Evolutionary conservation across 2,797 vertebrate genomes (phyloP).

Genomic region (Triplophysa bombifrons): DNA sequence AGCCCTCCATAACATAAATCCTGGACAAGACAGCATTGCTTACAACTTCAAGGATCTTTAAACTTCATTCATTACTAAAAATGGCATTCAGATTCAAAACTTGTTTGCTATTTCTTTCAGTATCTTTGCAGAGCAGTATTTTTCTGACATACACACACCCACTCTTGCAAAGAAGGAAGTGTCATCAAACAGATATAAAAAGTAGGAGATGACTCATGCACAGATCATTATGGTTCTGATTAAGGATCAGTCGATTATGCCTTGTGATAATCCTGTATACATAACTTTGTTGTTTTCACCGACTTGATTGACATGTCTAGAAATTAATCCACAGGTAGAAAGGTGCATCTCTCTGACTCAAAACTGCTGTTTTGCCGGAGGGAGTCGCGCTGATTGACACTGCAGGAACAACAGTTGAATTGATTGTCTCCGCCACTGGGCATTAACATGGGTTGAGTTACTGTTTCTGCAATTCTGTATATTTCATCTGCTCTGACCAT

Average conservation of each 20-base stretch:
- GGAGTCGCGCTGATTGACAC: constrained; percentile 66
- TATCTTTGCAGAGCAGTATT: neutral
- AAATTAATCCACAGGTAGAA: constrained; percentile 42
- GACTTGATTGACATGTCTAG: constrained; percentile 53
- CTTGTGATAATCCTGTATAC: constrained; percentile 1
- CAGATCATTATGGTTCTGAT: constrained; percentile 19
- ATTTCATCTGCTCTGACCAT: constrained; percentile 12
- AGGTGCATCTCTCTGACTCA: constrained; percentile 40
- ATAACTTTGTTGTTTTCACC: constrained; percentile 43
- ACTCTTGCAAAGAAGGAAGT: constrained; percentile 3
- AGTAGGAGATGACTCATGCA: constrained; percentile 34
- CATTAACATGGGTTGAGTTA: constrained; percentile 78
- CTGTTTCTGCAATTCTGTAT: constrained; percentile 30
- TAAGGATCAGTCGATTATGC: neutral
- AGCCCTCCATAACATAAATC: too few species aligned
- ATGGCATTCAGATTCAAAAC: neutral
- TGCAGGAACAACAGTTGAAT: constrained; percentile 39
- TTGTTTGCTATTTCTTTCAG: neutral
- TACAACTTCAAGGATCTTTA: neutral
- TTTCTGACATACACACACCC: neutral
- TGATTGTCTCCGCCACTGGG: constrained; percentile 75
- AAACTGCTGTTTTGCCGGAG: constrained; percentile 70
- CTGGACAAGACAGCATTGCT: neutral
- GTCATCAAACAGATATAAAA: constrained; percentile 20
- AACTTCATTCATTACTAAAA: neutral